phyloP scores from a whole-genome alignment of 2,113 vertebrate species.

The Phalacrocorax brasilianus region DNA sequence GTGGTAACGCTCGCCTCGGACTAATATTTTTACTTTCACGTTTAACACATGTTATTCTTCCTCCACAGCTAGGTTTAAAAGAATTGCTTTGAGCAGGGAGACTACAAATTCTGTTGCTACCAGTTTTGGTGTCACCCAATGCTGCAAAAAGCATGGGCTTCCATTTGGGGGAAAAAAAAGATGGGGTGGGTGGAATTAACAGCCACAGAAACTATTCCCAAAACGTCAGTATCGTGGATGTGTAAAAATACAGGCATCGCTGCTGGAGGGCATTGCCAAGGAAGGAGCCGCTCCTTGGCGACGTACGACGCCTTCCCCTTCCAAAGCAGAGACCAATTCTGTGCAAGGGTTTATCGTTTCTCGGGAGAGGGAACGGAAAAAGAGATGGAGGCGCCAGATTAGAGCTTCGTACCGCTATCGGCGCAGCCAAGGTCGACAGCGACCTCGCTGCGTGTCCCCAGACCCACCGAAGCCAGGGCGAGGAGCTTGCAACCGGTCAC shows the following conservation, averaged over 20 bases:
- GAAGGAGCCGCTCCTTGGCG: fast-evolving
- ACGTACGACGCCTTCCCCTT: fast-evolving
- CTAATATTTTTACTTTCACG: background rate
- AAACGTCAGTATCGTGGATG: fast-evolving
- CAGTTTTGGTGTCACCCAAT: background rate
- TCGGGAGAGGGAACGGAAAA: background rate
- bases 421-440: fast-evolving
- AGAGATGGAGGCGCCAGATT: background rate
- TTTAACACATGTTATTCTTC: background rate
- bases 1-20: fast-evolving
- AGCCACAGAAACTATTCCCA: background rate
- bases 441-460: background rate
- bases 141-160: background rate
- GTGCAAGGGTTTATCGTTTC: too few species aligned
- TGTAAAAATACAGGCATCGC: background rate
- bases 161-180: background rate
- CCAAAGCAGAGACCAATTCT: background rate
- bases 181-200: background rate
- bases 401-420: fast-evolving
- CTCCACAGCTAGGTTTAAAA: background rate
- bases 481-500: fast-evolving
- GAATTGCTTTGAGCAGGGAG: background rate
- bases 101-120: background rate
- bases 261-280: fast-evolving
- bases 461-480: background rate